Base-by-base conservation (phyloP, 2,797 vertebrate species). In the Premnoplex brunnescens region DNA sequence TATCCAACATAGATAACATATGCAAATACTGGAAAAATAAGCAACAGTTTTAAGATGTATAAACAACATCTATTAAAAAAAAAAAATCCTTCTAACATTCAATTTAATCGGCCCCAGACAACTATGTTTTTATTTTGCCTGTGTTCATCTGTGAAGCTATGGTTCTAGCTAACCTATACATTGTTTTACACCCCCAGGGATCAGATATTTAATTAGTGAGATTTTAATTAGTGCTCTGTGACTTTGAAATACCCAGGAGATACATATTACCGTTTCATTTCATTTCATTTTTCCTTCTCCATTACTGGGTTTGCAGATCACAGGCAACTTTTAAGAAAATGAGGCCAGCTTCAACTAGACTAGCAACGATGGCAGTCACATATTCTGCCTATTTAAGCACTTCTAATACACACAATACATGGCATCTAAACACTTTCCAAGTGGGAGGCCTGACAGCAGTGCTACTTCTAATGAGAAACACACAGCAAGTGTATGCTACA, bases 191-290 rank as follows among this genome's bases (percentile, higher is more conserved):
- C 41, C 36, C 62, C 62, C 48, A 68, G 94, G 83, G 88, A 82
- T 67, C 32, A 85, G 59, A 85, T 96, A 73, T 82, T 89, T 80
- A 92, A 96, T 73, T 36, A n/a, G 73, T 83, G 62, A 95, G 69
- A 86, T 94, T 95, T 96, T 97, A 97, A 98, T 97, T 96, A 97
- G 85, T 5, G 10, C 8, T 79, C 37, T 67, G 72, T 69, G 56
- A 74, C 75, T 92, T 92, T 93, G 74, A 74, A 94, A 96, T 91
- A 89, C 63, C 63, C 77, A 76, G 72, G 78, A 85, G 87, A 91
- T 34, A 85, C 1, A 54, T 32, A 75, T 62, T 91, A 80, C 64
- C 64, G 14, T 48, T 88, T 77, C 23, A 76, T 71, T 93, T 68
- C 0, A 9, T 66, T 62, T 95, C 43, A 86, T 69, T 91, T 96